Percentiles rank a stretch among this genome's conserved stretches.
These are phyloP conservation scores for Alosa alosa DNA, from an alignment of 2,113 vertebrate species.

Conservation along the genomic window DNA sequence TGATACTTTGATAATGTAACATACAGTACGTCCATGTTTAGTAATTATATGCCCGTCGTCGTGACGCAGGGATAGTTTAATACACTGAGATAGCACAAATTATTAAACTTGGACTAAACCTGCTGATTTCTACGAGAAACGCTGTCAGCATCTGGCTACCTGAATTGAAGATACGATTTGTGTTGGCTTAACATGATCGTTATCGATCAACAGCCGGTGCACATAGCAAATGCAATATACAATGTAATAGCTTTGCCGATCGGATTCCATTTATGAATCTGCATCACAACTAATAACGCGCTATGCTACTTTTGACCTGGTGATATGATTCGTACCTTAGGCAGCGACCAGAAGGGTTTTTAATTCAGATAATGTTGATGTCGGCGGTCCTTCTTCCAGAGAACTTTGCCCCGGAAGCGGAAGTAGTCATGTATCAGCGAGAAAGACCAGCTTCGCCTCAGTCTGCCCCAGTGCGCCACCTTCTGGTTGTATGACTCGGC, in stretches of 20 bases:
- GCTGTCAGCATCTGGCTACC: not conserved
- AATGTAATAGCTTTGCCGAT: not conserved
- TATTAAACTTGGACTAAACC: not conserved
- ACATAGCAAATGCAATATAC: not conserved
- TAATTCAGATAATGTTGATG: conserved; percentile 8
- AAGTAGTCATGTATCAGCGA: not conserved
- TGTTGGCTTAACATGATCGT: not conserved
- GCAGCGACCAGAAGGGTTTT: not conserved
- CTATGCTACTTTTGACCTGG: not conserved
- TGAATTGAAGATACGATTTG: not conserved
- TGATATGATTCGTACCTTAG: not conserved
- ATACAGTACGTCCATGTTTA: too few species aligned
- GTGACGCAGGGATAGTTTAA: not conserved
- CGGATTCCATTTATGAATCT: not conserved
- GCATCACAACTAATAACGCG: not conserved
- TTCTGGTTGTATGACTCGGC: not conserved
- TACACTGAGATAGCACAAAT: not conserved
- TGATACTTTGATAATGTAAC: too few species aligned
- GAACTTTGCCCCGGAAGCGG: conserved; percentile 15
- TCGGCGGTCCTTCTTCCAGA: conserved; percentile 9
- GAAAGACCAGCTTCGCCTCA: not conserved
- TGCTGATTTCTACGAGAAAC: not conserved
- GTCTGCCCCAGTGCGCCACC: not conserved
- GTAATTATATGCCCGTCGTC: not conserved
- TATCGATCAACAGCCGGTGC: conserved; percentile 5